Evolutionary conservation across 2,888 invertebrate genomes (phyloP).

Genomic region (Eilema griseolum): DNA sequence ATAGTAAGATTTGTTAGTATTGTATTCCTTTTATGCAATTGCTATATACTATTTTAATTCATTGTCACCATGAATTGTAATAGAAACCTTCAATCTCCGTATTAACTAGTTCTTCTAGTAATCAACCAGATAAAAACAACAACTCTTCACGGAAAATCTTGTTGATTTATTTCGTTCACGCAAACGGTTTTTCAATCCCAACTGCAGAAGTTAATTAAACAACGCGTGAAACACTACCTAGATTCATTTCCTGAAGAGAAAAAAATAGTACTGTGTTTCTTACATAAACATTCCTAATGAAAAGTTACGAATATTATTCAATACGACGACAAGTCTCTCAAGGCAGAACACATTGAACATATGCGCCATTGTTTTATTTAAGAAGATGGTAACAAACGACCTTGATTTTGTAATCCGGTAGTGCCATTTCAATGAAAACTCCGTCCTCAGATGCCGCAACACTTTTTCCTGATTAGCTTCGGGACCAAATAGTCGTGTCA

Average conservation of each 20-base stretch:
- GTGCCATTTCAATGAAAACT: constrained; percentile 59
- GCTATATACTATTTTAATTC: background rate
- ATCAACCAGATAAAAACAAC: background rate
- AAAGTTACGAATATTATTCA: background rate
- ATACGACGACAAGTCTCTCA: background rate
- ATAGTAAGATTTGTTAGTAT: no score
- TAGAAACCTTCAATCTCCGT: background rate
- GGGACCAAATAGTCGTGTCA: constrained; percentile 62
- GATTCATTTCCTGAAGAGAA: background rate
- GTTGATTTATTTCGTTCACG: background rate
- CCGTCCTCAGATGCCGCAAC: constrained; percentile 41
- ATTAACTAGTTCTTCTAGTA: background rate
- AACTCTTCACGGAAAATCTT: background rate
- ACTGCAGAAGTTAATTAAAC: constrained; percentile 9
- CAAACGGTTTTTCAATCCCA: background rate
- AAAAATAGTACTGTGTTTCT: background rate
- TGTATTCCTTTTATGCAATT: no score
- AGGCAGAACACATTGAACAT: constrained; percentile 6
- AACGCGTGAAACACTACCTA: background rate
- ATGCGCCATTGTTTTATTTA: constrained; percentile 62
- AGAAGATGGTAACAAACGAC: constrained; percentile 34
- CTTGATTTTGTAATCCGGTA: constrained; percentile 60
- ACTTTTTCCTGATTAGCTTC: constrained; percentile 69
- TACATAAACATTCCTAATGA: background rate
- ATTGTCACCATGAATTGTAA: background rate